Percentiles rank a stretch among this genome's conserved stretches.
Conservation (phyloP, 2,113 vertebrate genomes). For the Malaclemys terrapin region DNA sequence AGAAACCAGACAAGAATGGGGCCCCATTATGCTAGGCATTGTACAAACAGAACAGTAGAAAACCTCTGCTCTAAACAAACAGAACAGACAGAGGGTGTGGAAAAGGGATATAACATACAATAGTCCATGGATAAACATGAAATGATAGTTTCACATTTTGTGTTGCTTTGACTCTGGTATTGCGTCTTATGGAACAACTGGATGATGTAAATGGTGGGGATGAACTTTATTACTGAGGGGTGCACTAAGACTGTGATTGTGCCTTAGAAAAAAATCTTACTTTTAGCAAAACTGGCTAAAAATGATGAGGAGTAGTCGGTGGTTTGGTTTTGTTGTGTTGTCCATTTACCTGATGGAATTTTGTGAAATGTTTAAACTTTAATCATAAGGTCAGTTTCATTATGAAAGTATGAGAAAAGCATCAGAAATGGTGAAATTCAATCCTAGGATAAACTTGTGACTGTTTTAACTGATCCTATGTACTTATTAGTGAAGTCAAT, state of each 20-base stretch:
- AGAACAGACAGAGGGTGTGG: background rate
- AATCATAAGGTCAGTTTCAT: background rate
- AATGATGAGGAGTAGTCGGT: background rate
- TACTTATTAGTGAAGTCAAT: background rate
- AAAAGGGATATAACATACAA: background rate
- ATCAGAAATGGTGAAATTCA: background rate
- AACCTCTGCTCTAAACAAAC: background rate
- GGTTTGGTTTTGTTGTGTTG: background rate
- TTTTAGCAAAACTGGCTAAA: too few relatives aligned
- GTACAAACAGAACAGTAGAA: background rate
- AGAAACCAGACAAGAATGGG: background rate
- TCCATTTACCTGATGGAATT: background rate
- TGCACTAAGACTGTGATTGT: background rate
- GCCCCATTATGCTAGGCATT: background rate
- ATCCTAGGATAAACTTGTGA: background rate
- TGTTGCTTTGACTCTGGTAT: background rate
- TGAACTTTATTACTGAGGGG: background rate
- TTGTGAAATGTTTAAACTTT: background rate
- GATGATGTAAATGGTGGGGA: background rate
- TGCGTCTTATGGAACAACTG: background rate
- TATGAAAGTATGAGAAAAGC: background rate
- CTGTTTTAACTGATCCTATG: background rate
- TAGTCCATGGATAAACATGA: background rate
- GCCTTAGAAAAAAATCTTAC: too few relatives aligned
- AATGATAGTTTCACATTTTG: background rate